Evolutionary conservation across 1,140 invertebrate genomes (phyloP), one percentile per base, ranked within the genome.

Genomic region (Bicyclus anynana): DNA sequence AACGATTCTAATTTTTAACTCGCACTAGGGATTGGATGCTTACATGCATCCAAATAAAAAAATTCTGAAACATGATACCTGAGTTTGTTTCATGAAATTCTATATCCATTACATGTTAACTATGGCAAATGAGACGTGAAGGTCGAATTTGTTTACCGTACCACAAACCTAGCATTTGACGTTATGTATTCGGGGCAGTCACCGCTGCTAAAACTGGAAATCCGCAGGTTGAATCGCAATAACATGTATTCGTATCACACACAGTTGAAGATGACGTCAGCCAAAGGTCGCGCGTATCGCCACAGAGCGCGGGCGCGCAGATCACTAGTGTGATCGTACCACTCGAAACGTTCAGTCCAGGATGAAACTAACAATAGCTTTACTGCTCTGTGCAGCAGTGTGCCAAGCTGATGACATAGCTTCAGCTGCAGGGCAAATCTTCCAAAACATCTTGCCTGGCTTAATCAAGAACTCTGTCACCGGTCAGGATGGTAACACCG

Each of bases 371-470:
- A 54, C 62, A 49, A 27, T 84, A 44, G 42, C 75, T 58, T 59
- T 84, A 14, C 48, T 80, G 1, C 35, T 78, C 37, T 75, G 69
- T 59, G n/a, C 69, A 42, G 71, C 71, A 16, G 69, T 61, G 10
- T 66, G 67, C 52, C 68, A 60, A 1, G 77, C 74, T 35, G 84
- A 88, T 38, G 81, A 88, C 50, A 61, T 88, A 33, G 72, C 80
- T 2, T 77, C 81, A 12, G 79, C 84, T 5, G 84, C 84, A 0
- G 84, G 83, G 0, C 84, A 88, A 47, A 88, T 88, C 59, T 88
- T 88, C 65, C 80, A 82, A 55, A 78, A 72, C 29, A 86, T 88
- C 44, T 69, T 88, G 2, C 84, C 84, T 4, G 86, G 82, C 49
- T 61, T 87, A 2, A 86, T 87, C 27, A 55, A 61, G 29, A 86